Percentiles rank a stretch among this genome's conserved stretches.
These are phyloP conservation scores for Drosophila affinis DNA, from an alignment of 2,888 invertebrate genomes.

Conservation along the genomic window DNA sequence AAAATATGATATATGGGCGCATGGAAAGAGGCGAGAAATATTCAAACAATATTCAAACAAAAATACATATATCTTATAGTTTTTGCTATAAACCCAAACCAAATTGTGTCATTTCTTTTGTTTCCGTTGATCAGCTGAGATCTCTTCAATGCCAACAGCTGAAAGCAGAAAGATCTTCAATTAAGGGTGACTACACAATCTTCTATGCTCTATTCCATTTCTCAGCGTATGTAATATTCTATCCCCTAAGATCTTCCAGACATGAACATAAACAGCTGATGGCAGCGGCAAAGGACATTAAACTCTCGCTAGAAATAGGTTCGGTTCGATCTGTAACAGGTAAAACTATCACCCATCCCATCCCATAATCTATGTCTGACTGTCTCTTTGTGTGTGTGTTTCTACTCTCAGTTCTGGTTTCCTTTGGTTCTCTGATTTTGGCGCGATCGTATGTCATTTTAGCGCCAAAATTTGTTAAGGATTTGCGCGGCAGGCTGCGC, in stretches of 20 bases:
- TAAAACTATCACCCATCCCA: constrained; percentile 28
- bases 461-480: constrained; percentile 66
- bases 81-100: not conserved
- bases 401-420: constrained; percentile 34
- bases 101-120: not conserved
- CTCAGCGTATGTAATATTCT: constrained; percentile 6
- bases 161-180: not conserved
- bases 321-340: constrained; percentile 36
- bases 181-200: not conserved
- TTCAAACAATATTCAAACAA: too few species aligned
- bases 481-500: constrained; percentile 67
- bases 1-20: too few species aligned
- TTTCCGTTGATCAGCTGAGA: not conserved
- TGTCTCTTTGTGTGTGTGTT: constrained; percentile 10
- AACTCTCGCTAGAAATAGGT: constrained; percentile 31
- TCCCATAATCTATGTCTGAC: constrained; percentile 31
- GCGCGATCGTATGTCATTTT: constrained; percentile 62
- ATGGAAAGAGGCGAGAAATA: not conserved
- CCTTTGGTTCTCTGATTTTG: constrained; percentile 48
- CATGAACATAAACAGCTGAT: constrained; percentile 36
- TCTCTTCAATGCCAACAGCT: not conserved
- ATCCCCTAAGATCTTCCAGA: not conserved
- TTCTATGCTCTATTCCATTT: not conserved
- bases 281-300: constrained; percentile 33
- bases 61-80: not conserved